phyloP scores from a whole-genome alignment of 2,888 invertebrate genomes.

The Drosophila putrida region DNA sequence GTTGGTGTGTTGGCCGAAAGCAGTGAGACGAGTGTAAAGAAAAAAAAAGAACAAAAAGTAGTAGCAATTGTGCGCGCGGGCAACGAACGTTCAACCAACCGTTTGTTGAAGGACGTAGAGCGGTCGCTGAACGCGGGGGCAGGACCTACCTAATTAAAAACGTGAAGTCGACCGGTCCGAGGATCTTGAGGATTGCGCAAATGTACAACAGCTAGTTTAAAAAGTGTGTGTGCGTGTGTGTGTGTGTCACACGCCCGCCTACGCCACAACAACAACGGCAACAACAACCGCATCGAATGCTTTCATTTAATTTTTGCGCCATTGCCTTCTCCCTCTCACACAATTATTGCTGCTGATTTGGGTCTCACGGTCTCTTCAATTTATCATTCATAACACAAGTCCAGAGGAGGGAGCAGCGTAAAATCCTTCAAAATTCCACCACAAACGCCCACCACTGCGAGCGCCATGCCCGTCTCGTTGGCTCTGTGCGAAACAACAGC shows the following conservation, averaged over 20 bases:
- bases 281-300: slow-evolving; percentile 44
- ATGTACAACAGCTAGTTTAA: slow-evolving; percentile 63
- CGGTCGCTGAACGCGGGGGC: slow-evolving; percentile 40
- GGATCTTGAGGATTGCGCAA: slow-evolving; percentile 56
- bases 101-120: slow-evolving; percentile 62
- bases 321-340: neutral
- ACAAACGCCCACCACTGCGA: slow-evolving; percentile 74
- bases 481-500: slow-evolving; percentile 84
- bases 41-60: slow-evolving; percentile 41
- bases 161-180: slow-evolving; percentile 27
- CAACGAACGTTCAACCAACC: slow-evolving; percentile 55
- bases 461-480: slow-evolving; percentile 85
- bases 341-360: neutral
- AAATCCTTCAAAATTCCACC: slow-evolving; percentile 82
- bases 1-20: slow-evolving; percentile 64
- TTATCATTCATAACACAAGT: slow-evolving; percentile 11
- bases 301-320: slow-evolving; percentile 46
- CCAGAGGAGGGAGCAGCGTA: slow-evolving; percentile 5
- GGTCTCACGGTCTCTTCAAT: neutral
- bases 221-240: slow-evolving; percentile 36
- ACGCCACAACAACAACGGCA: slow-evolving; percentile 29
- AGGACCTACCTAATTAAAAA: slow-evolving; percentile 24
- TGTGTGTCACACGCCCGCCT: slow-evolving; percentile 52
- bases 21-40: slow-evolving; percentile 50
- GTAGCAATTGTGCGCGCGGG: slow-evolving; percentile 54